Conservation (phyloP, 1,140 invertebrate genomes). For the Antheraea mylitta region DNA sequence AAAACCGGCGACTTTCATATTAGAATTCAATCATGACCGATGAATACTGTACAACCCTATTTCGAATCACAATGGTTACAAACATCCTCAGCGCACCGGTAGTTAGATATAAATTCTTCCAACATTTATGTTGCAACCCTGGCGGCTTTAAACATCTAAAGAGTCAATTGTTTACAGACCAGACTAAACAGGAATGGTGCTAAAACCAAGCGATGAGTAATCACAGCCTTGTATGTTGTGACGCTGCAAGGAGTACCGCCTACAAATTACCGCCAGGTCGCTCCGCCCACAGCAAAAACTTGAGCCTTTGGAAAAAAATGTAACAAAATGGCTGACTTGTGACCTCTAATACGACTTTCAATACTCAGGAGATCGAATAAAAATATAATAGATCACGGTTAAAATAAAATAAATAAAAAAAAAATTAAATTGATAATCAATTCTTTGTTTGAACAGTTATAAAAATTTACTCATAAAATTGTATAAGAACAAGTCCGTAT, state of each 20-base stretch:
- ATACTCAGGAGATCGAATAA: background rate
- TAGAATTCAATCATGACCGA: too few species aligned
- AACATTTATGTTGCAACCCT: conserved; percentile 1
- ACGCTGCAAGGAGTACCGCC: conserved; percentile 41
- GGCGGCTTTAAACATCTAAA: conserved; percentile 11
- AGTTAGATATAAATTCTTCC: background rate
- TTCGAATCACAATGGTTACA: background rate
- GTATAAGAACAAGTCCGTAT: too few species aligned
- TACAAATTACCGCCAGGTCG: conserved; percentile 55
- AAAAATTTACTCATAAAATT: too few species aligned
- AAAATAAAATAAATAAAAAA: too few species aligned
- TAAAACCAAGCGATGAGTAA: conserved; percentile 39
- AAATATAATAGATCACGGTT: background rate
- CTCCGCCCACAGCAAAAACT: conserved; percentile 67
- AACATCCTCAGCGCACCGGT: background rate
- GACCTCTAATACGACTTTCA: background rate
- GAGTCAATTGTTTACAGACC: conserved; percentile 14
- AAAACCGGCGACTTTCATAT: too few species aligned
- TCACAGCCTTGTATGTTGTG: conserved; percentile 50
- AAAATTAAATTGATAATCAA: too few species aligned
- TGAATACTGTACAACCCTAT: too few species aligned
- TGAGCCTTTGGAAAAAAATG: conserved; percentile 29
- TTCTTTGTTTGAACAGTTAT: too few species aligned
- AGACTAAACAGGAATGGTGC: conserved; percentile 15
- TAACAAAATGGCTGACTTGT: conserved; percentile 29